A percentile compares a stretch with the other conserved stretches of the same genome.
Conservation (phyloP, 2,113 vertebrate genomes). For the Pachypanchax playfairii region DNA sequence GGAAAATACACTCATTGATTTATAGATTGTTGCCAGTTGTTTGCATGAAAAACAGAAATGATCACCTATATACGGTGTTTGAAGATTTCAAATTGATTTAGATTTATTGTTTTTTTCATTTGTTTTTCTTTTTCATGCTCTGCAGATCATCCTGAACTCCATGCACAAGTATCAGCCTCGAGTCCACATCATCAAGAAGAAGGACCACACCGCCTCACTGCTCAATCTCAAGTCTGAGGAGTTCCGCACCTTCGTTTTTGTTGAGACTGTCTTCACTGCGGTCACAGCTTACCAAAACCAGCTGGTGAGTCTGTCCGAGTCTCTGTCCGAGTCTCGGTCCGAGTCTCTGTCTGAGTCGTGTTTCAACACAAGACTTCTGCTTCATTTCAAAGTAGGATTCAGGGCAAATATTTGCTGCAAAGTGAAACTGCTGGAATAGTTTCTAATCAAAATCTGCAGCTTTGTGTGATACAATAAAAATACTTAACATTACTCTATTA, state of each 20-base stretch:
- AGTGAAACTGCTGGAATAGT: too few species aligned
- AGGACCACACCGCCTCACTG: slow-evolving; percentile 96
- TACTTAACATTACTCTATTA: too few species aligned
- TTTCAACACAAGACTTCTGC: too few species aligned
- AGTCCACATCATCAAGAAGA: slow-evolving; percentile 99
- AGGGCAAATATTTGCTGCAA: background rate
- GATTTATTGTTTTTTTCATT: background rate
- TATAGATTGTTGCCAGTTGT: background rate
- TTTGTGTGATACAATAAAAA: too few species aligned
- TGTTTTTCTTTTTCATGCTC: slow-evolving; percentile 2
- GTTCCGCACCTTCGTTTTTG: slow-evolving; percentile 96
- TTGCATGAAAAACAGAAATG: background rate
- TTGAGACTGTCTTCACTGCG: slow-evolving; percentile 96
- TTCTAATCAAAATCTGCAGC: too few species aligned
- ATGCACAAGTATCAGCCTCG: slow-evolving; percentile 99
- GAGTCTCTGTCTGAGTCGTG: too few species aligned
- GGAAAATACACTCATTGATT: background rate
- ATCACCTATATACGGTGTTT: too few species aligned
- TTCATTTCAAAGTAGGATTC: too few species aligned
- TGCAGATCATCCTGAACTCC: slow-evolving; percentile 97
- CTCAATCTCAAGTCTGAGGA: slow-evolving; percentile 98
- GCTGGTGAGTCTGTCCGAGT: slow-evolving; percentile 95
- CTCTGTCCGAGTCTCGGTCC: too few species aligned
- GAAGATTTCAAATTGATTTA: too few species aligned
- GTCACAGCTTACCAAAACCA: slow-evolving; percentile 99